These are phyloP conservation scores for Agonopterix alstromeriana DNA, from an alignment of 2,888 invertebrate genomes.

Conservation along the genomic window DNA sequence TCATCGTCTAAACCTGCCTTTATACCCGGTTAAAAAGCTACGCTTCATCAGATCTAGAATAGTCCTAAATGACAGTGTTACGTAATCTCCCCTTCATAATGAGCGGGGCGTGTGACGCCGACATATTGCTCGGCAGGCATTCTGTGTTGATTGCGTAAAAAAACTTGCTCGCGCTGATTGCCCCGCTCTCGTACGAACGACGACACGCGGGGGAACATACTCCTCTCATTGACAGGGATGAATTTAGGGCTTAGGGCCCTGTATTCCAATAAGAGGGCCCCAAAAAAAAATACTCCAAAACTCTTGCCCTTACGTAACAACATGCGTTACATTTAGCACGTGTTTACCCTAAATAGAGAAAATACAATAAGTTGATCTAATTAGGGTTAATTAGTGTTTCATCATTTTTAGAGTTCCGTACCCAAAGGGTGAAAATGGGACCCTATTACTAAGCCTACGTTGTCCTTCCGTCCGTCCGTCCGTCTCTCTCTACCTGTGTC, in stretches of 20 bases:
- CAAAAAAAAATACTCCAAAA: too few relatives aligned
- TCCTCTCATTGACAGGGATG: not conserved
- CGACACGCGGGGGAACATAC: not conserved
- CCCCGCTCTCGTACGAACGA: conserved; percentile 2
- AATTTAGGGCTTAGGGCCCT: not conserved
- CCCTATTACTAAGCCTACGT: too few relatives aligned
- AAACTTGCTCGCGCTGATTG: conserved; percentile 4
- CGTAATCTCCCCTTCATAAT: conserved; percentile 6
- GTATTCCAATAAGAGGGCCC: not conserved
- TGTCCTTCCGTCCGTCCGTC: too few relatives aligned
- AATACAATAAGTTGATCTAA: too few relatives aligned
- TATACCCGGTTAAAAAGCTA: not conserved
- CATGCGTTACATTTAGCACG: too few relatives aligned
- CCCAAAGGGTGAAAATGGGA: too few relatives aligned
- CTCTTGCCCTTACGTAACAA: too few relatives aligned
- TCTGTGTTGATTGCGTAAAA: conserved; percentile 11
- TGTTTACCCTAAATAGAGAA: too few relatives aligned
- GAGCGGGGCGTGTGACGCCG: conserved; percentile 2
- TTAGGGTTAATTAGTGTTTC: too few relatives aligned
- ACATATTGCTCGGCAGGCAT: conserved; percentile 9
- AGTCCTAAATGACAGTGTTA: not conserved
- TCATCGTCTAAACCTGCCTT: too few relatives aligned
- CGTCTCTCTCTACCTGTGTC: too few relatives aligned
- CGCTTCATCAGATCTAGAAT: not conserved
- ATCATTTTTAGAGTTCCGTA: too few relatives aligned